These are phyloP conservation scores for Gymnosoma rotundatum DNA, from an alignment of 2,888 invertebrate species.

Conservation along the genomic window DNA sequence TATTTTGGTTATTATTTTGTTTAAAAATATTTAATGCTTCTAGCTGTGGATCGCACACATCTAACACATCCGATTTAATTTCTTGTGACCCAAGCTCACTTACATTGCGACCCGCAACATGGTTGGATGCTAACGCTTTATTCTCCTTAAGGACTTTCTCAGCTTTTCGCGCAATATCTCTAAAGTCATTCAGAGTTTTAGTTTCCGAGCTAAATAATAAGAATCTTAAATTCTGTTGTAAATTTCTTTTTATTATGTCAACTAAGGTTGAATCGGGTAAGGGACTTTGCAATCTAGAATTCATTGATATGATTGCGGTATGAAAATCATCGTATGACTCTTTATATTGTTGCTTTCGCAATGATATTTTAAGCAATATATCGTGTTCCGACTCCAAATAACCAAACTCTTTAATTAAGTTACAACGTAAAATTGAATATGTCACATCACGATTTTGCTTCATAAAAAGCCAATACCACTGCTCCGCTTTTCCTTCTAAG, in stretches of 20 bases:
- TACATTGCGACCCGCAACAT: background rate
- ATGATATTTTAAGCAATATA: background rate
- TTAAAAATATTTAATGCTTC: conserved; percentile 13
- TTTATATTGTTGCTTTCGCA: background rate
- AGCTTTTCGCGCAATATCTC: background rate
- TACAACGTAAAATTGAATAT: background rate
- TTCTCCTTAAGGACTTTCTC: background rate
- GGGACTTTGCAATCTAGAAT: background rate
- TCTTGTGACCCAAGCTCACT: background rate
- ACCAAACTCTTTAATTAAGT: background rate
- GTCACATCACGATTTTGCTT: background rate
- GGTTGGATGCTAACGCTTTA: background rate
- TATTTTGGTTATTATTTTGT: background rate
- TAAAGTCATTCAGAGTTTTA: background rate
- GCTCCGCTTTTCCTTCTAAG: background rate
- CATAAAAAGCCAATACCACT: background rate
- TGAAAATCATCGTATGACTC: conserved; percentile 5
- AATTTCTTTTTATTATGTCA: background rate
- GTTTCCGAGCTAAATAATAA: background rate
- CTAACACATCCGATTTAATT: background rate
- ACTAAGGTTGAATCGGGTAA: background rate
- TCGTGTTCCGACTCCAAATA: background rate
- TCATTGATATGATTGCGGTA: background rate
- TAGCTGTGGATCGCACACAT: conserved; percentile 19
- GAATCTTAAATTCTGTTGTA: background rate